Conservation (phyloP, 1,140 invertebrate genomes). For the Hermatobates lingyangjiaoensis region DNA sequence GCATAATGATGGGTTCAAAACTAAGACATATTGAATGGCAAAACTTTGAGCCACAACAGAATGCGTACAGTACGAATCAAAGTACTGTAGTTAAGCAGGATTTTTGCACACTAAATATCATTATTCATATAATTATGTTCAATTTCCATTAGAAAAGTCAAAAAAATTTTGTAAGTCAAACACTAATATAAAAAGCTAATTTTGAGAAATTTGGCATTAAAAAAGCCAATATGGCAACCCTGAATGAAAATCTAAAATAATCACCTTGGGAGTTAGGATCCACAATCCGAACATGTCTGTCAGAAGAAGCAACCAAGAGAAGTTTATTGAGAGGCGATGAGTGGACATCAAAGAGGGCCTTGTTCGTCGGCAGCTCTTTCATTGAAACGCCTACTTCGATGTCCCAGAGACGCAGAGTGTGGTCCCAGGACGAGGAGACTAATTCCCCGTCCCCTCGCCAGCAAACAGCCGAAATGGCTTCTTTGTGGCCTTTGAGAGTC, state of each 20-base stretch:
- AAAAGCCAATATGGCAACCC: no score
- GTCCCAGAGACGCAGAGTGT: constrained; percentile 89
- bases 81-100: neutral
- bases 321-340: constrained; percentile 56
- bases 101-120: no score
- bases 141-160: no score
- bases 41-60: no score
- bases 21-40: no score
- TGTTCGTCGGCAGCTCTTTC: constrained; percentile 65
- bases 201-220: neutral
- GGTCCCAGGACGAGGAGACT: constrained; percentile 85
- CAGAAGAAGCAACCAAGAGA: constrained; percentile 71
- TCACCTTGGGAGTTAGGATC: constrained; percentile 67
- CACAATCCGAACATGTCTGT: constrained; percentile 73
- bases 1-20: no score
- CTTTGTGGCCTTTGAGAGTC: constrained; percentile 81
- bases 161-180: no score
- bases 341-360: constrained; percentile 74
- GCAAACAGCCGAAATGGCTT: constrained; percentile 62
- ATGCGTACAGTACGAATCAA: no score
- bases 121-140: no score
- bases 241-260: no score
- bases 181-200: neutral
- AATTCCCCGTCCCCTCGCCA: constrained; percentile 63
- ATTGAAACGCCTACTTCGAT: constrained; percentile 62